Percentiles rank a stretch among this genome's conserved stretches.
phyloP scores from a whole-genome alignment of 2,888 invertebrate genomes.

The Cephalotes varians region DNA sequence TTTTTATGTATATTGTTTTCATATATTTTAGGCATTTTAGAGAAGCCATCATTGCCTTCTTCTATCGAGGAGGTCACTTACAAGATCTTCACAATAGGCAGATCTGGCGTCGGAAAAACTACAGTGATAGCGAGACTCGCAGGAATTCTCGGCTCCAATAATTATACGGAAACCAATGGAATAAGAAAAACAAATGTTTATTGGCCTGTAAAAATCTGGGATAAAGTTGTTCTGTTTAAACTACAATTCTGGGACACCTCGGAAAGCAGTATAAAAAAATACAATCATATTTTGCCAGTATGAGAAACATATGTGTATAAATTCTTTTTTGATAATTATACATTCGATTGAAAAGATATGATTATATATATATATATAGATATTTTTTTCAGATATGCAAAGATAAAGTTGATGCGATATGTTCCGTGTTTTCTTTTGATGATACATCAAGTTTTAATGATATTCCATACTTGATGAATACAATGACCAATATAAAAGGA shows the following conservation, averaged over 20 bases:
- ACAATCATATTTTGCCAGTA: constrained; percentile 87
- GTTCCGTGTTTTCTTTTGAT: constrained; percentile 87
- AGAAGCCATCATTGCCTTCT: constrained; percentile 86
- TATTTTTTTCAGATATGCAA: constrained; percentile 86
- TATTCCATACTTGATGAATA: constrained; percentile 86
- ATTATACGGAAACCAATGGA: constrained; percentile 86
- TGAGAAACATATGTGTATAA: constrained; percentile 13
- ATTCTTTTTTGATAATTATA: neutral
- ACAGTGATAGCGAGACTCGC: constrained; percentile 86
- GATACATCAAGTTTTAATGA: constrained; percentile 87
- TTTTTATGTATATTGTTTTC: neutral
- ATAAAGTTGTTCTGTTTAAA: constrained; percentile 87
- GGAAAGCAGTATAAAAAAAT: constrained; percentile 87
- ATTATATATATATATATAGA: neutral
- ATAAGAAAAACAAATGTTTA: constrained; percentile 87
- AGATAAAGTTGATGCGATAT: constrained; percentile 86
- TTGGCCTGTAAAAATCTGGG: constrained; percentile 88
- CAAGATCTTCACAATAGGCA: constrained; percentile 87
- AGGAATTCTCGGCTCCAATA: constrained; percentile 83
- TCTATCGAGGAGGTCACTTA: constrained; percentile 87
- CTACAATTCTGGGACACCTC: constrained; percentile 88
- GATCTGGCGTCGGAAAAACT: constrained; percentile 87
- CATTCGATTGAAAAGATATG: neutral
- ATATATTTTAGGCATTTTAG: constrained; percentile 85
- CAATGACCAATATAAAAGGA: constrained; percentile 85